phyloP scores from a whole-genome alignment of 2,888 invertebrate genomes.

The Nineta flava region DNA sequence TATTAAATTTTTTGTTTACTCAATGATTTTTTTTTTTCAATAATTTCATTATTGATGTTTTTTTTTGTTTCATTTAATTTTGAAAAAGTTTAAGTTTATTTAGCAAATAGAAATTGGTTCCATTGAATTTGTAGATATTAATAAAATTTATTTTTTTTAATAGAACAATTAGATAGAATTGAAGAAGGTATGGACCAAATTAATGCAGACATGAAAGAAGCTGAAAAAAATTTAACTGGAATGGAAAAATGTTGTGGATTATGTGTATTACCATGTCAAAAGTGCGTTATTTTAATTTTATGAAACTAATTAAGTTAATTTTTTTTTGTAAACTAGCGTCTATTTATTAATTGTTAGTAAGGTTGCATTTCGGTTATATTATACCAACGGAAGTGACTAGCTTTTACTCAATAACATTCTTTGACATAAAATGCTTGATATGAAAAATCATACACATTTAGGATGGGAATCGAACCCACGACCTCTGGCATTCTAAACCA shows the following conservation, averaged over 20 bases:
- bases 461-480: too few relatives aligned
- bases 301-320: neutral
- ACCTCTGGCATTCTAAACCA: too few relatives aligned
- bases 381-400: too few relatives aligned
- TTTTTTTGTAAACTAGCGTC: too few relatives aligned
- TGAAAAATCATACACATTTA: too few relatives aligned
- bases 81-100: neutral
- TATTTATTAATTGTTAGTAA: too few relatives aligned
- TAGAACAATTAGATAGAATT: conserved; percentile 98
- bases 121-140: neutral
- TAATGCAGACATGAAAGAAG: conserved; percentile 98
- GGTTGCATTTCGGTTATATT: too few relatives aligned
- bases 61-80: neutral
- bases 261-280: conserved; percentile 97
- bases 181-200: conserved; percentile 99
- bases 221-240: conserved; percentile 97
- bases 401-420: too few relatives aligned
- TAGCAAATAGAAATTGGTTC: neutral
- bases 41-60: neutral
- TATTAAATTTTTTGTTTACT: neutral
- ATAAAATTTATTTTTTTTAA: neutral
- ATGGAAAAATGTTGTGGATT: conserved; percentile 99
- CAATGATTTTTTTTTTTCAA: neutral
- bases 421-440: too few relatives aligned
- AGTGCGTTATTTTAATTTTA: conserved; percentile 42